Conservation (phyloP, 2,113 vertebrate species). For the Laticauda colubrina region DNA sequence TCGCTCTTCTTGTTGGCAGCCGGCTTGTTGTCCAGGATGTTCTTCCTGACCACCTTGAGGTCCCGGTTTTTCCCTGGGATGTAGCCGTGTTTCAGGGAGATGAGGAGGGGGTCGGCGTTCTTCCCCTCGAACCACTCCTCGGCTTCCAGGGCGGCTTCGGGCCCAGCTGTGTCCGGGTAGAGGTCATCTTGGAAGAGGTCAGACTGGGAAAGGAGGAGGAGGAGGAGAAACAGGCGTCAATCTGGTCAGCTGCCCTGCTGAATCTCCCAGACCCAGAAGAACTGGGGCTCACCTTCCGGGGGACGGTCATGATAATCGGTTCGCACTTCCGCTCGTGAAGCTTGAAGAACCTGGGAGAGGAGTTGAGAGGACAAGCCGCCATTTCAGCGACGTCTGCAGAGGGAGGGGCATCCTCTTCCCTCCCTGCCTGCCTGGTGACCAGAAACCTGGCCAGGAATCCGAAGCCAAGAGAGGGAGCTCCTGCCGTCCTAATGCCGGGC, state of each 20-base stretch:
- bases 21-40: slow-evolving; percentile 87
- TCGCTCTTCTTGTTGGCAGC: slow-evolving; percentile 79
- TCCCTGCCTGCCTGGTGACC: not conserved
- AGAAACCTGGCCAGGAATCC: rapidly evolving
- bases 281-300: slow-evolving; percentile 85
- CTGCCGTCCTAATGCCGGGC: not conserved
- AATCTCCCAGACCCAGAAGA: rapidly evolving
- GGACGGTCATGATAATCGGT: slow-evolving; percentile 97
- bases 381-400: not conserved
- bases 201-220: slow-evolving; percentile 70
- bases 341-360: slow-evolving; percentile 86
- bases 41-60: slow-evolving; percentile 94
- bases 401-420: not conserved
- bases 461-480: rapidly evolving
- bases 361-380: not conserved
- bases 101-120: slow-evolving; percentile 87
- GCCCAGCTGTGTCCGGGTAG: slow-evolving; percentile 92
- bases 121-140: slow-evolving; percentile 96
- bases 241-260: not conserved
- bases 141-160: slow-evolving; percentile 86
- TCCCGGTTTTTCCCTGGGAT: slow-evolving; percentile 90
- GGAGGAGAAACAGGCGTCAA: not conserved
- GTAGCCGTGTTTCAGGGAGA: slow-evolving; percentile 93
- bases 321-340: slow-evolving; percentile 96
- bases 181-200: slow-evolving; percentile 97